These are phyloP conservation scores for Dendrophyllia cribrosa DNA, from an alignment of 64 coral and sea anemone species.

Conservation along the genomic window DNA sequence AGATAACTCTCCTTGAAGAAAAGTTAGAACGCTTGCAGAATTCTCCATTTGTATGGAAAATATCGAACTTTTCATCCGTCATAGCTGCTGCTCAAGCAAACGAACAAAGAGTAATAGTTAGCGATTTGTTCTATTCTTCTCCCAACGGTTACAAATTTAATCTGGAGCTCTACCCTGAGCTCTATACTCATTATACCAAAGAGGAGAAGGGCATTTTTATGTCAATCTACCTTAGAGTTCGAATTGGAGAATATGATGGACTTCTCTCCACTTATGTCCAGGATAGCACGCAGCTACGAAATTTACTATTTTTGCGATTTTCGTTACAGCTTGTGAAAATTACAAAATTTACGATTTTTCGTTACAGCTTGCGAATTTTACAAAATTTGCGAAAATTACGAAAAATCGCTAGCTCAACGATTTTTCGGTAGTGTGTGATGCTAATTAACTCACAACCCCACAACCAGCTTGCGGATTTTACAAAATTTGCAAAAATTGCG, in stretches of 20 bases:
- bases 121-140: conserved; percentile 32
- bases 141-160: conserved; percentile 6
- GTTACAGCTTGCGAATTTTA: too few species aligned
- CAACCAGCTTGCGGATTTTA: too few species aligned
- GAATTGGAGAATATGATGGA: conserved; percentile 32
- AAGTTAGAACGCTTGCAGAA: conserved; percentile 25
- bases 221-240: conserved; percentile 37
- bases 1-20: conserved; percentile 1
- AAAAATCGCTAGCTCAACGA: too few species aligned
- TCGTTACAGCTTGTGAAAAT: too few species aligned
- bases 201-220: not conserved
- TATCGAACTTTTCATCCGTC: conserved; percentile 24
- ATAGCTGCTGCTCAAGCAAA: conserved; percentile 20
- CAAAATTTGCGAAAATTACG: too few species aligned
- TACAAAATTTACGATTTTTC: too few species aligned
- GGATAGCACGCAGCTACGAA: too few species aligned
- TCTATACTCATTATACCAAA: not conserved
- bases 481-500: too few species aligned
- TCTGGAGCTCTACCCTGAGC: conserved; percentile 1
- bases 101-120: not conserved
- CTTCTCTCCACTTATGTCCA: too few species aligned
- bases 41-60: conserved; percentile 50
- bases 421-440: too few species aligned
- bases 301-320: too few species aligned
- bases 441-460: too few species aligned